Evolutionary conservation across 2,888 invertebrate species (phyloP).

Genomic region (Ecdyonurus torrentis): DNA sequence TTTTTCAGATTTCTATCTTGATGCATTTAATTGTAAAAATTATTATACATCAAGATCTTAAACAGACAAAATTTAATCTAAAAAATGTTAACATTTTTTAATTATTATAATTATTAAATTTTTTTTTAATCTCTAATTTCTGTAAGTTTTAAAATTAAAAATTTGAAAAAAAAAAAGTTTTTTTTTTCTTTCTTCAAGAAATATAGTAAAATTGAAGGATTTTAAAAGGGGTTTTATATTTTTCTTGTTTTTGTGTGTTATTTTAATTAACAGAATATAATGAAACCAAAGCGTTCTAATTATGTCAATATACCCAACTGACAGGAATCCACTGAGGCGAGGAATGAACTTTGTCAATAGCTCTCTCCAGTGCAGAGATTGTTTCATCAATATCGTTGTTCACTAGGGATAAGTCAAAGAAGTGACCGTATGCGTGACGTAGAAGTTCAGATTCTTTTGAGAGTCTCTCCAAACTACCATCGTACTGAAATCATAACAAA

Average conservation of each 20-base stretch:
- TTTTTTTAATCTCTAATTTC: too few species aligned
- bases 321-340: conserved; percentile 96
- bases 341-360: conserved; percentile 77
- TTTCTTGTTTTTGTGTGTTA: too few species aligned
- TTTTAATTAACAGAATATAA: too few species aligned
- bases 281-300: not conserved
- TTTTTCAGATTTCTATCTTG: not conserved
- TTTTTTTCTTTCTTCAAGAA: too few species aligned
- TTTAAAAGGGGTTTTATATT: too few species aligned
- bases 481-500: conserved; percentile 83
- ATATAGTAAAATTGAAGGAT: too few species aligned
- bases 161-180: too few species aligned
- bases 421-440: conserved; percentile 94
- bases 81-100: too few species aligned
- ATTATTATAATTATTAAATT: not conserved
- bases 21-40: not conserved
- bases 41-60: not conserved
- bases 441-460: conserved; percentile 94
- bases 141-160: too few species aligned
- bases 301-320: conserved; percentile 85
- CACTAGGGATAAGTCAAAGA: conserved; percentile 94
- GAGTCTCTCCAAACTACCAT: conserved; percentile 90
- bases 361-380: conserved; percentile 76
- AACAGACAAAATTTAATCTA: too few species aligned
- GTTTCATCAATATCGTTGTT: conserved; percentile 99